These are phyloP conservation scores for Nematolebias whitei DNA, from an alignment of 2,113 vertebrate species.

Conservation along the genomic window DNA sequence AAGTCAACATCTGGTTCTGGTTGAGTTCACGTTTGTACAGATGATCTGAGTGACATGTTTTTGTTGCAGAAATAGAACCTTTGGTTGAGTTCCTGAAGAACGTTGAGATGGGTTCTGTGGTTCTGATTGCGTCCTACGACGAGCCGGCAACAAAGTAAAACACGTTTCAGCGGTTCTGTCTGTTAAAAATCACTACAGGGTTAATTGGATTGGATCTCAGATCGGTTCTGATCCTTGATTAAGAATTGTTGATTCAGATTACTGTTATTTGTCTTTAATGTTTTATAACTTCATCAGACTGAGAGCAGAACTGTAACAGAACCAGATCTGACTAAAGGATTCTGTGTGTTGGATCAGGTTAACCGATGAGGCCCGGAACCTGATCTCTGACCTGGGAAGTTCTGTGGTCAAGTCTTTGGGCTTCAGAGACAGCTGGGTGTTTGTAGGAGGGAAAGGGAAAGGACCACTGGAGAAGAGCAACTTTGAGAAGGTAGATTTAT, in stretches of 20 bases:
- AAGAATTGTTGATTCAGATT: too few relatives aligned
- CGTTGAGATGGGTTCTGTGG: slow-evolving; percentile 81
- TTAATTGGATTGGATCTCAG: too few relatives aligned
- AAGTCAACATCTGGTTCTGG: slow-evolving; percentile 24
- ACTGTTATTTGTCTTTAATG: too few relatives aligned
- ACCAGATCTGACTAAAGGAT: too few relatives aligned
- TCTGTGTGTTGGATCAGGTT: slow-evolving; percentile 75
- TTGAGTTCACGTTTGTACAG: too few relatives aligned
- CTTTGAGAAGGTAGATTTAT: slow-evolving; percentile 91
- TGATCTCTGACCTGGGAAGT: slow-evolving; percentile 87
- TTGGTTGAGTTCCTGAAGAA: slow-evolving; percentile 85
- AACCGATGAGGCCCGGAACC: slow-evolving; percentile 82
- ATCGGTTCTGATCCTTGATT: too few relatives aligned
- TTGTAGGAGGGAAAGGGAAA: slow-evolving; percentile 91
- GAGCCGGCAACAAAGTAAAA: slow-evolving; percentile 88
- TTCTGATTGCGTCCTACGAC: slow-evolving; percentile 88
- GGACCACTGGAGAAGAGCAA: slow-evolving; percentile 80
- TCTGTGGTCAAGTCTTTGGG: slow-evolving; percentile 75
- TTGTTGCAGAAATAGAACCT: slow-evolving; percentile 82
- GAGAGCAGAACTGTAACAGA: too few relatives aligned
- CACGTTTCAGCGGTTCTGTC: too few relatives aligned
- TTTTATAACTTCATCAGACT: background rate
- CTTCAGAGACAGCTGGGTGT: slow-evolving; percentile 94
- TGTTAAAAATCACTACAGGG: too few relatives aligned
- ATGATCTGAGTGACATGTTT: background rate